Conservation (phyloP, 2,888 invertebrate genomes). For the Calameuta idolon region DNA sequence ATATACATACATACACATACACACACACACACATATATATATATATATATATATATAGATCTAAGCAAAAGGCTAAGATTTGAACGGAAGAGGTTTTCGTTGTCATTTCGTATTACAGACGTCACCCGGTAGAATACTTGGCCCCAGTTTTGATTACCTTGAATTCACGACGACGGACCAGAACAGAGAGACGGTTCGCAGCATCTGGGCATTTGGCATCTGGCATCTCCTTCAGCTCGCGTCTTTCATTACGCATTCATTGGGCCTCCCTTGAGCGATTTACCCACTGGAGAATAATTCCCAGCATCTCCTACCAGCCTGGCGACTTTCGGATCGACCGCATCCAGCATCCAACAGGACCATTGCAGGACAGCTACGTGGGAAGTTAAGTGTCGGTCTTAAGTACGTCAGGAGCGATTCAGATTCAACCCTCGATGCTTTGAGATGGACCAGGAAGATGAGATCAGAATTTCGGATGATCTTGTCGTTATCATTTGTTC, state of each 20-base stretch:
- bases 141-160: conserved; percentile 3
- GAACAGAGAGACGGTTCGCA: not conserved
- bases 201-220: not conserved
- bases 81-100: conserved; percentile 15
- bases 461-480: not conserved
- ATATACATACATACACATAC: not conserved
- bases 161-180: conserved; percentile 3
- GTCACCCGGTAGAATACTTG: not conserved
- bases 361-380: not conserved
- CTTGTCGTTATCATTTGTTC: too few relatives aligned
- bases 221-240: not conserved
- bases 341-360: not conserved
- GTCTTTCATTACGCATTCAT: conserved; percentile 2
- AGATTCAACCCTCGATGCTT: not conserved
- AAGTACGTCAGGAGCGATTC: not conserved
- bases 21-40: not conserved
- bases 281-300: conserved; percentile 12
- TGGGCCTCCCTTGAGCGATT: conserved; percentile 1
- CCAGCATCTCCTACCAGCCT: conserved; percentile 18
- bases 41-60: not conserved
- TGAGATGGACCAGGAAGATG: not conserved
- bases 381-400: not conserved
- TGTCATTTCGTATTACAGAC: conserved; percentile 26
- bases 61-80: not conserved
- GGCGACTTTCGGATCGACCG: not conserved